These are phyloP conservation scores for Philantomba maxwellii DNA, from an alignment of 2,113 vertebrate species.

Conservation along the genomic window DNA sequence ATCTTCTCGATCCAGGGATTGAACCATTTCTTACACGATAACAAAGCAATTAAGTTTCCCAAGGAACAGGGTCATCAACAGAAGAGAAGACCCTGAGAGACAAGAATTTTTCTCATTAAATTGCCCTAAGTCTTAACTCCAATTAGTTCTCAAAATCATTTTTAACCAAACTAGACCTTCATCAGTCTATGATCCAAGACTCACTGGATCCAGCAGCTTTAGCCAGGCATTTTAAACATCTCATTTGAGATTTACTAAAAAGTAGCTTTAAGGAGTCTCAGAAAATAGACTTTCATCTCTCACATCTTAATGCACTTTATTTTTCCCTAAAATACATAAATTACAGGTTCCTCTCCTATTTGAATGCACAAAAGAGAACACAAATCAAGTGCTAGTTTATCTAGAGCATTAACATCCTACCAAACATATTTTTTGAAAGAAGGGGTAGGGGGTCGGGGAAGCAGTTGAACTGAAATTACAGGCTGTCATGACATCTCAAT, in stretches of 20 bases:
- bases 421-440: conserved; percentile 22
- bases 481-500: conserved; percentile 50
- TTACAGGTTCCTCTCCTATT: neutral
- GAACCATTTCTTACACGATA: neutral
- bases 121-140: conserved; percentile 22
- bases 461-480: conserved; percentile 62
- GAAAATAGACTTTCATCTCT: conserved; percentile 20
- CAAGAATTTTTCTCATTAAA: neutral
- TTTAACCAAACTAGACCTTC: neutral
- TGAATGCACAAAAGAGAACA: conserved; percentile 39
- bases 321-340: conserved; percentile 14
- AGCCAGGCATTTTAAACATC: neutral
- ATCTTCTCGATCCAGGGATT: neutral
- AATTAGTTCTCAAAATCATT: conserved; percentile 30
- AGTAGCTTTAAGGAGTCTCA: neutral
- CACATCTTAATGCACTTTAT: neutral
- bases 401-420: neutral
- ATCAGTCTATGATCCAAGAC: neutral
- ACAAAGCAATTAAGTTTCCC: neutral
- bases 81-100: neutral
- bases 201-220: neutral
- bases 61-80: neutral
- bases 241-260: conserved; percentile 16
- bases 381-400: conserved; percentile 38
- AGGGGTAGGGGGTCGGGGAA: neutral